A percentile compares a stretch with the other conserved stretches of the same genome.
phyloP scores from a whole-genome alignment of 2,888 invertebrate genomes.

The Agrotis exclamationis region DNA sequence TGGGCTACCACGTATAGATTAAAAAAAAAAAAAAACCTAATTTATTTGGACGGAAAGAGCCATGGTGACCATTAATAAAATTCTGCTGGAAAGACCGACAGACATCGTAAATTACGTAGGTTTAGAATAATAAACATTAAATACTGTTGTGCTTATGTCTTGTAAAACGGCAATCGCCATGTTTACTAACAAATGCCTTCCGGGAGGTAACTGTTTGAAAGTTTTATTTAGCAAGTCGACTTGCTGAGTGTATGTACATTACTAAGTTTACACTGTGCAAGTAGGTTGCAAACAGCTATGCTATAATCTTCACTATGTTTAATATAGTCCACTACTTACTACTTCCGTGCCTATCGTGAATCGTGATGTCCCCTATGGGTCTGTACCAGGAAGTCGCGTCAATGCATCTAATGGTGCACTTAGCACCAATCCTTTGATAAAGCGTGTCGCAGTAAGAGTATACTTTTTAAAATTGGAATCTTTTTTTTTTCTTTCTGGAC shows the following conservation, averaged over 20 bases:
- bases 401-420: constrained; percentile 26
- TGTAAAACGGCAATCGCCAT: constrained; percentile 4
- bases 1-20: too few species aligned
- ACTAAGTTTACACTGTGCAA: constrained; percentile 5
- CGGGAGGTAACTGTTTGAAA: constrained; percentile 24
- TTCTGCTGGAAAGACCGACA: too few species aligned
- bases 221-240: constrained; percentile 30
- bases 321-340: neutral
- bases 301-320: constrained; percentile 1
- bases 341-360: constrained; percentile 10
- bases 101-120: too few species aligned
- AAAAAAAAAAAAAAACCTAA: too few species aligned
- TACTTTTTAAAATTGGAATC: too few species aligned
- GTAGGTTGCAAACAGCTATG: neutral
- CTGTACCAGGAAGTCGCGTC: constrained; percentile 32
- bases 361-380: neutral
- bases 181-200: constrained; percentile 9
- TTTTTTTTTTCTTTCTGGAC: too few species aligned
- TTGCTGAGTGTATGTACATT: constrained; percentile 13
- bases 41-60: too few species aligned
- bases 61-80: too few species aligned
- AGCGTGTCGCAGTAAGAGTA: too few species aligned
- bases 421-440: constrained; percentile 28
- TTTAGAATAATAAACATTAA: too few species aligned
- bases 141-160: neutral